Conservation (phyloP, 2,797 vertebrate genomes). For the Schizothorax lantsangensis region DNA sequence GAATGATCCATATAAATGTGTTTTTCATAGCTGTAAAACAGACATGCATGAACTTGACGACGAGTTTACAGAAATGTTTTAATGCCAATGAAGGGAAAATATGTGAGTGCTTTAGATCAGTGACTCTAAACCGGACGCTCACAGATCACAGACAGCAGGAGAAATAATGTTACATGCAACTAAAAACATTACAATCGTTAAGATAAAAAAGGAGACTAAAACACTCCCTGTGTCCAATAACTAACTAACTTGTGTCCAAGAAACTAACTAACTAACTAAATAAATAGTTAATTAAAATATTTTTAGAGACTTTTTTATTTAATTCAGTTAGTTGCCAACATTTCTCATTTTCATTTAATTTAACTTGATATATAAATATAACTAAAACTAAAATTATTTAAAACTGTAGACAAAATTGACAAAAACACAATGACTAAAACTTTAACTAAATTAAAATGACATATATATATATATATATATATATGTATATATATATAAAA, state of each 20-base stretch:
- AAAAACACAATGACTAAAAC: too few relatives aligned
- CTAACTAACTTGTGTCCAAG: neutral
- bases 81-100: neutral
- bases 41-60: conserved; percentile 14
- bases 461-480: too few relatives aligned
- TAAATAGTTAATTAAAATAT: too few relatives aligned
- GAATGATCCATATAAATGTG: conserved; percentile 6
- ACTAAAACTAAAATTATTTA: neutral
- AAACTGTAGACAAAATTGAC: too few relatives aligned
- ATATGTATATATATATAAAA: too few relatives aligned
- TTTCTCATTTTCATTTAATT: neutral
- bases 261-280: too few relatives aligned
- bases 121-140: neutral
- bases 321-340: too few relatives aligned
- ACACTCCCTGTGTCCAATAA: neutral
- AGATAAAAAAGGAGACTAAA: neutral
- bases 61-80: neutral
- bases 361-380: neutral
- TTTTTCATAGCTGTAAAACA: conserved; percentile 5
- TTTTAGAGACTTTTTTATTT: too few relatives aligned
- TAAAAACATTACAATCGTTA: neutral
- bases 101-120: neutral
- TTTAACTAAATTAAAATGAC: too few relatives aligned
- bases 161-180: neutral
- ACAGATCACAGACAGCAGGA: neutral